Evolutionary conservation across 2,888 invertebrate species (phyloP).

Genomic region (Sarcophaga subvicina): DNA sequence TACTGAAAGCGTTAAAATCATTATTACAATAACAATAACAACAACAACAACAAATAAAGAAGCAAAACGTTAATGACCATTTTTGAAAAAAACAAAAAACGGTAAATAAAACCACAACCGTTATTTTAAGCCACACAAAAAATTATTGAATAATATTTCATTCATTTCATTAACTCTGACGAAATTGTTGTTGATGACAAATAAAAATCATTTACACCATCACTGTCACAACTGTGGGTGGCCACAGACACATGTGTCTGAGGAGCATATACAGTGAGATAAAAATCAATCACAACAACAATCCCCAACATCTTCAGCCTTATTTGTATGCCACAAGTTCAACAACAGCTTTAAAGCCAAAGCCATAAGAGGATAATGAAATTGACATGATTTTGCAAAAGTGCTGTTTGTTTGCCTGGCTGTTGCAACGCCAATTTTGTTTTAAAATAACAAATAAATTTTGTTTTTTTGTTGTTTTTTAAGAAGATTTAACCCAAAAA

Average conservation of each 20-base stretch:
- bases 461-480: constrained; percentile 9
- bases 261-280: background rate
- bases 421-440: constrained; percentile 14
- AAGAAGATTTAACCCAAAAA: constrained; percentile 48
- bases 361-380: constrained; percentile 46
- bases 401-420: background rate
- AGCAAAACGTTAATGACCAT: constrained; percentile 1
- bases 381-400: background rate
- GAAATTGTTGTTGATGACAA: background rate
- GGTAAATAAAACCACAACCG: constrained; percentile 26
- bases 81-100: constrained; percentile 27
- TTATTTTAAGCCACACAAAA: constrained; percentile 24
- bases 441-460: no score
- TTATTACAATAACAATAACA: background rate
- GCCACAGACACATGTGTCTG: background rate
- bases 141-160: constrained; percentile 8
- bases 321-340: constrained; percentile 49
- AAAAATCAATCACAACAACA: constrained; percentile 48
- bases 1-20: background rate
- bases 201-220: constrained; percentile 34
- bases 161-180: constrained; percentile 34
- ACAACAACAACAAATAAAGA: no score
- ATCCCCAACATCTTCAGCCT: constrained; percentile 3
- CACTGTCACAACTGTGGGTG: constrained; percentile 52
- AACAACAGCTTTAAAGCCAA: constrained; percentile 45